Base-by-base conservation (phyloP, 1,140 invertebrate genomes). In the Bombus fervidus region DNA sequence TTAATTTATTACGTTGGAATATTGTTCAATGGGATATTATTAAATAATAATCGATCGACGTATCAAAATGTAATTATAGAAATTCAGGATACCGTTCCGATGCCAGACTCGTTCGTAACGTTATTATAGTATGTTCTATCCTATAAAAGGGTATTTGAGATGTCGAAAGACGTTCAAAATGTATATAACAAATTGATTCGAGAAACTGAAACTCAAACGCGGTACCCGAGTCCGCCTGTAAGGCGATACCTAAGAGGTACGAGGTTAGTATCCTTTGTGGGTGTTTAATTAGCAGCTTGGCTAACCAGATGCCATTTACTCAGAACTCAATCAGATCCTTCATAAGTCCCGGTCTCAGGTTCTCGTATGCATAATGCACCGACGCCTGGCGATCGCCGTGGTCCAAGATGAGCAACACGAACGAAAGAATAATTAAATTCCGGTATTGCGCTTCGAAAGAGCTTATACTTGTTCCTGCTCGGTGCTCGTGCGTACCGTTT, bases 261-360 rank as follows among this genome's bases (percentile, higher is more conserved):
- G 81, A 81, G 75, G 81, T 64, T 79, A 57, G 78, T 72, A 71
- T 69, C 90, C 91, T 87, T 91, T 89, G 93, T 93, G 94, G 93
- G 93, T 94, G 93, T 94, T 94, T 95, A 94, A 95, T 95, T 95
- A 95, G 92, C 93, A 93, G 92, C 92, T 94, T 89, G 91, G 91
- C 92, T 92, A 91, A 94, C 92, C 93, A 93, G 91, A 93, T 93
- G 93, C 93, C 93, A 94, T 93, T 92, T 94, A 95, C 94, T 94
- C 93, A 94, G 94, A 95, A 95, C 94, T 95, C 94, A 95, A 95
- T 95, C 94, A 95, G 94, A 95, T 95, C 94, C 92, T 94, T 94
- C 94, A 95, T 94, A 95, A 94, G 93, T 90, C 91, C 88, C 89
- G 91, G 91, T 91, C 91, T 87, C 78, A 76, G 85, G 84, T 74